A percentile compares a stretch with the other conserved stretches of the same genome.
Evolutionary conservation across 2,113 vertebrate genomes (phyloP).

Genomic region (Synodontis membranacea): DNA sequence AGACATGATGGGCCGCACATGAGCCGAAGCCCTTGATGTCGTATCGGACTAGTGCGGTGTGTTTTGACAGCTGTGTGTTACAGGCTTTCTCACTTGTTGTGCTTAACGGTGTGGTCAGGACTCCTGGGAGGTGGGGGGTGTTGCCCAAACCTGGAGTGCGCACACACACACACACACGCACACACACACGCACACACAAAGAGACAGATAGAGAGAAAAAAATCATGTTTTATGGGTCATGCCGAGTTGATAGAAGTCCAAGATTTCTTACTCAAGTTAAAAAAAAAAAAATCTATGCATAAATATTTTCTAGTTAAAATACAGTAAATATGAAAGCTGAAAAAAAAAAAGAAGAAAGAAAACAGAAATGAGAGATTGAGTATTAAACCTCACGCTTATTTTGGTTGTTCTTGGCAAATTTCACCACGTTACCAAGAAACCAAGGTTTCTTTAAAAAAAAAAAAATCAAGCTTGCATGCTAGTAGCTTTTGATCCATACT

Average conservation of each 20-base stretch:
- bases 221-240: background rate
- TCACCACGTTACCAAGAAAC: background rate
- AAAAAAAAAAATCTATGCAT: background rate
- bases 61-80: conserved; percentile 49
- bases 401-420: background rate
- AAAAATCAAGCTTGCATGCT: background rate
- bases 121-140: background rate
- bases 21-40: conserved; percentile 26
- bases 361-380: background rate
- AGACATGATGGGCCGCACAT: background rate
- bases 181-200: background rate
- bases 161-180: background rate
- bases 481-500: background rate
- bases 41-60: conserved; percentile 2
- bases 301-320: background rate
- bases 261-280: background rate
- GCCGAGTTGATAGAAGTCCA: background rate
- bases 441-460: background rate
- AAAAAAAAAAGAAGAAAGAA: background rate
- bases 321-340: background rate
- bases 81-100: conserved; percentile 39
- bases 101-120: conserved; percentile 37
- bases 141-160: conserved; percentile 11
- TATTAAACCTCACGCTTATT: background rate
- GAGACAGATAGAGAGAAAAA: background rate